phyloP scores from a whole-genome alignment of 92 coral and sea anemone genomes.

The Epizoanthus stellaris region DNA sequence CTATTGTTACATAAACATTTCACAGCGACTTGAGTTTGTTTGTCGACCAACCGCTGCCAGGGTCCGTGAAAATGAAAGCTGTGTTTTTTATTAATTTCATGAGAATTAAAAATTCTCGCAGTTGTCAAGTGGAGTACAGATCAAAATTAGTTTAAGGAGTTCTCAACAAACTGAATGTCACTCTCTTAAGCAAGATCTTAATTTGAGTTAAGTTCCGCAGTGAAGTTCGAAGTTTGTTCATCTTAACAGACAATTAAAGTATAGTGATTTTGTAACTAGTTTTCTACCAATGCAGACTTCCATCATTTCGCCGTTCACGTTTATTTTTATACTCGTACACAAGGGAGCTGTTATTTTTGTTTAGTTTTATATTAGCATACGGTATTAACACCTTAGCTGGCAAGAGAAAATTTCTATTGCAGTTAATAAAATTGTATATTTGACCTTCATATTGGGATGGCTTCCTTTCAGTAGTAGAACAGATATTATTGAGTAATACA shows the following conservation, averaged over 20 bases:
- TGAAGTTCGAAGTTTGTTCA: conserved; percentile 47
- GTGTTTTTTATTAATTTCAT: conserved; percentile 66
- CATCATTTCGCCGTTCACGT: conserved; percentile 7
- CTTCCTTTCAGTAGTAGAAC: background rate
- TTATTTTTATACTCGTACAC: conserved; percentile 51
- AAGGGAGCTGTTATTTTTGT: conserved; percentile 62
- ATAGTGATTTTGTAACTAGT: conserved; percentile 42
- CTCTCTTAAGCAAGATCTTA: conserved; percentile 30
- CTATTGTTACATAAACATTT: conserved; percentile 93
- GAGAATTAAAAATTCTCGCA: conserved; percentile 56
- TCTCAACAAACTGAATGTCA: conserved; percentile 50
- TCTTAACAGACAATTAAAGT: conserved; percentile 34
- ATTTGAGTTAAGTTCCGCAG: conserved; percentile 33
- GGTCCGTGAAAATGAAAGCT: conserved; percentile 53
- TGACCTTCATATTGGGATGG: conserved; percentile 34
- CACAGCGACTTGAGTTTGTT: conserved; percentile 76
- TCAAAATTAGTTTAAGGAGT: conserved; percentile 60
- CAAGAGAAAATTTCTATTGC: conserved; percentile 58
- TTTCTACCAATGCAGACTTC: conserved; percentile 11
- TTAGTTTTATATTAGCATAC: conserved; percentile 60
- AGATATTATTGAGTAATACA: background rate
- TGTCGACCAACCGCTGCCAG: conserved; percentile 53
- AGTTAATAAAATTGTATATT: conserved; percentile 50
- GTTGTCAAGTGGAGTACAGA: conserved; percentile 52
- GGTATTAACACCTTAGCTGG: conserved; percentile 67